Evolutionary conservation across 1,140 invertebrate species (phyloP).

Genomic region (Drosophila mauritiana): DNA sequence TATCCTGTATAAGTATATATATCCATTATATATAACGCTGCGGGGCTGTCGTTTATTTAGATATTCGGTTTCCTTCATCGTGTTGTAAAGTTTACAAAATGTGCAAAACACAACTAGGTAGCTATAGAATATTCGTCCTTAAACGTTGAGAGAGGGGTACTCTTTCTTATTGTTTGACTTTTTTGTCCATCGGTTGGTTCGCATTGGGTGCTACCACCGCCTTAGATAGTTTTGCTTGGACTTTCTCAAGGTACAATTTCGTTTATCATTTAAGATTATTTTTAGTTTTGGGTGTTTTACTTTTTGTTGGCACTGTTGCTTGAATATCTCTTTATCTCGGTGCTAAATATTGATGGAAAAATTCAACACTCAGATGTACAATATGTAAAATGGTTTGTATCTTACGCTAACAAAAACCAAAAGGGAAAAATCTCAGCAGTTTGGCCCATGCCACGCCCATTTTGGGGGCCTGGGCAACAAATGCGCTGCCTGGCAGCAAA

Average conservation of each 20-base stretch:
- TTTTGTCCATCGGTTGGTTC: slow-evolving; percentile 40
- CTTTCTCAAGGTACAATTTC: slow-evolving; percentile 70
- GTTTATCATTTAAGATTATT: slow-evolving; percentile 39
- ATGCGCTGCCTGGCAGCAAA: slow-evolving; percentile 34
- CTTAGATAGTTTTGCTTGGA: slow-evolving; percentile 30
- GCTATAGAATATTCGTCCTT: slow-evolving; percentile 52
- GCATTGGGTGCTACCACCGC: slow-evolving; percentile 25
- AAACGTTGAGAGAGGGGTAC: slow-evolving; percentile 36
- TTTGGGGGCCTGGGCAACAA: slow-evolving; percentile 30
- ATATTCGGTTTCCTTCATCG: slow-evolving; percentile 39
- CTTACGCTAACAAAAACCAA: slow-evolving; percentile 48
- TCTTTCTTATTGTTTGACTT: slow-evolving; percentile 61
- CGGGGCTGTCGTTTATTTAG: slow-evolving; percentile 46
- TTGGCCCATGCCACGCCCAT: neutral
- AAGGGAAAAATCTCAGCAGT: slow-evolving; percentile 36
- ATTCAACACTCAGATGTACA: slow-evolving; percentile 77
- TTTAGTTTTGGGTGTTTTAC: slow-evolving; percentile 20
- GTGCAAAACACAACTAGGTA: slow-evolving; percentile 80
- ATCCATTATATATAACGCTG: slow-evolving; percentile 52
- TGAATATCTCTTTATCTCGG: slow-evolving; percentile 34
- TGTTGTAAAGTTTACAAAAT: slow-evolving; percentile 83
- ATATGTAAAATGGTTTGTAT: slow-evolving; percentile 66
- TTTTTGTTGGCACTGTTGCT: slow-evolving; percentile 64
- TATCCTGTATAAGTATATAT: slow-evolving; percentile 60
- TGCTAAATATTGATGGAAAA: slow-evolving; percentile 77